Evolutionary conservation across 1,140 invertebrate genomes (phyloP).

Genomic region (Anastrepha obliqua): DNA sequence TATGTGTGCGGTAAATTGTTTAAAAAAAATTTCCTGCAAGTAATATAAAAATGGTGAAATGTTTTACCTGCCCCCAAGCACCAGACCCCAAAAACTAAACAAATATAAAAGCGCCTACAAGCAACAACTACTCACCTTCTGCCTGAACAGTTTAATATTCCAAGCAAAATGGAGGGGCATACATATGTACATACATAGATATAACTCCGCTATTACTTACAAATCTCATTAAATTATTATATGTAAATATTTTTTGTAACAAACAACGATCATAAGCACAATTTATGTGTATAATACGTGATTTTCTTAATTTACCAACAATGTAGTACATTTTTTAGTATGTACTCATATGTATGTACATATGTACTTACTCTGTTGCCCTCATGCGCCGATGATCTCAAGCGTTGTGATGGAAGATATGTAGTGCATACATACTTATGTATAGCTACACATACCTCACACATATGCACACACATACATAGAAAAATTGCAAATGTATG

Average conservation of each 20-base stretch:
- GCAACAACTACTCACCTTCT: background rate
- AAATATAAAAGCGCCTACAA: background rate
- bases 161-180: background rate
- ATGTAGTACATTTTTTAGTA: background rate
- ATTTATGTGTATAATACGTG: background rate
- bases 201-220: background rate
- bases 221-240: background rate
- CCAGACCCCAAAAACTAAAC: background rate
- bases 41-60: no score
- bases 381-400: background rate
- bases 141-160: no score
- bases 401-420: background rate
- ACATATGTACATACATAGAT: background rate
- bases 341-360: background rate
- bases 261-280: background rate
- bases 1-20: background rate
- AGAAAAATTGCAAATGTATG: background rate
- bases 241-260: background rate
- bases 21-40: no score
- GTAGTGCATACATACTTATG: background rate
- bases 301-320: slow-evolving; percentile 5
- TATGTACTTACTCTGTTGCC: background rate
- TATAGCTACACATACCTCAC: background rate
- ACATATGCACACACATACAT: background rate
- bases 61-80: no score